Conservation (phyloP, 2,113 vertebrate species). For the Myotis lucifugus region DNA sequence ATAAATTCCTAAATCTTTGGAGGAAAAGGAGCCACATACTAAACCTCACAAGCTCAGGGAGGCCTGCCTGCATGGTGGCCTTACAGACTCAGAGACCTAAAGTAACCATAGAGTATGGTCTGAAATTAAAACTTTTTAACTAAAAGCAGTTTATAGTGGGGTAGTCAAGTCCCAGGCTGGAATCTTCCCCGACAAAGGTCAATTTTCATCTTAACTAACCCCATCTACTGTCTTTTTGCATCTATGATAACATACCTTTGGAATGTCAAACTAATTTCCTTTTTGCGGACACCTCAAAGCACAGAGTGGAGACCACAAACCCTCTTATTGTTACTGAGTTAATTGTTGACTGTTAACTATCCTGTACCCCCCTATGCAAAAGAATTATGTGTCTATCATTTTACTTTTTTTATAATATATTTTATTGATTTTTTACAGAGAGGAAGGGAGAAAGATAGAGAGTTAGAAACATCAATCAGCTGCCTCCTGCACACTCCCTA, state of each 20-base stretch:
- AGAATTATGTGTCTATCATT: neutral
- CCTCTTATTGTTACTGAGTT: neutral
- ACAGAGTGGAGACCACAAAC: neutral
- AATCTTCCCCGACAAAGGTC: neutral
- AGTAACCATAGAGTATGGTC: neutral
- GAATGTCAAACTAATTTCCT: neutral
- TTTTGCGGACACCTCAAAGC: neutral
- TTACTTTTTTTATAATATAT: neutral
- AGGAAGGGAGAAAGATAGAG: too few species aligned
- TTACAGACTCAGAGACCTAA: neutral
- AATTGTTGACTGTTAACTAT: neutral
- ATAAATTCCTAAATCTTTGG: neutral
- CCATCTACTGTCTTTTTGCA: neutral
- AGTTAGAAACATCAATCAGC: too few species aligned
- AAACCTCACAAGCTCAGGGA: neutral
- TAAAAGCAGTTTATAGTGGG: neutral
- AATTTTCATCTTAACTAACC: neutral
- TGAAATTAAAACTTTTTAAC: neutral
- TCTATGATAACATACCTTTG: neutral
- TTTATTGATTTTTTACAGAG: too few species aligned
- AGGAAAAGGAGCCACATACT: neutral
- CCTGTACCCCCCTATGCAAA: neutral
- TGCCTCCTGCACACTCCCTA: too few species aligned
- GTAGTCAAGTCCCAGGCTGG: neutral
- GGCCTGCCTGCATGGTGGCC: neutral